These are phyloP conservation scores for Riptortus pedestris DNA, from an alignment of 1,140 invertebrate species.

Conservation along the genomic window DNA sequence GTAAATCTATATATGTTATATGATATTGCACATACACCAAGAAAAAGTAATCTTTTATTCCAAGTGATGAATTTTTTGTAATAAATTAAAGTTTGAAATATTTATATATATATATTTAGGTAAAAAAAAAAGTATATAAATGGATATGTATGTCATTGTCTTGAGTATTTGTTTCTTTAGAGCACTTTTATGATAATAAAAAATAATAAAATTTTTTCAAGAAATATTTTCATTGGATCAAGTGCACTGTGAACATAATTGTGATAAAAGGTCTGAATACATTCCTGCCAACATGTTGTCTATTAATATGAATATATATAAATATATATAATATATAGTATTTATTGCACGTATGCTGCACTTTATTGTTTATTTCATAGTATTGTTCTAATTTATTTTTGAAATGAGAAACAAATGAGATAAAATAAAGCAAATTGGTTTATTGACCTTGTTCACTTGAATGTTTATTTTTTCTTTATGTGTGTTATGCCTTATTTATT, in stretches of 20 bases:
- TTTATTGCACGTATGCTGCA: constrained; percentile 21
- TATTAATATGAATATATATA: constrained; percentile 24
- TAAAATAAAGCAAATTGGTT: constrained; percentile 19
- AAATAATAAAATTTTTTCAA: not conserved
- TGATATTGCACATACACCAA: constrained; percentile 17
- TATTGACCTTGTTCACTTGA: constrained; percentile 12
- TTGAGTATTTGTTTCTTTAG: not conserved
- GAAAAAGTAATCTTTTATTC: not conserved
- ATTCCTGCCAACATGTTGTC: constrained; percentile 27
- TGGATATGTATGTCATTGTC: constrained; percentile 12
- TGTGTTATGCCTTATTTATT: constrained; percentile 11
- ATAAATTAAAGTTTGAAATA: constrained; percentile 11
- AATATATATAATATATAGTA: constrained; percentile 21
- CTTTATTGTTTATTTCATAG: constrained; percentile 22
- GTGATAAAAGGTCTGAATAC: constrained; percentile 25
- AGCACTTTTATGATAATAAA: constrained; percentile 4
- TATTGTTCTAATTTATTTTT: constrained; percentile 16
- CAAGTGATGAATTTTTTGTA: constrained; percentile 10
- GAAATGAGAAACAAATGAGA: constrained; percentile 9
- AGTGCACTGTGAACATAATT: constrained; percentile 25
- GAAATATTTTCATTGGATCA: constrained; percentile 12
- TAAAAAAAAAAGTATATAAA: constrained; percentile 7
- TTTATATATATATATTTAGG: constrained; percentile 14
- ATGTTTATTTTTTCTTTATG: constrained; percentile 4
- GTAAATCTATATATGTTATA: constrained; percentile 16